These are phyloP conservation scores for Vicugna pacos DNA, from an alignment of 2,113 vertebrate species.

Conservation along the genomic window DNA sequence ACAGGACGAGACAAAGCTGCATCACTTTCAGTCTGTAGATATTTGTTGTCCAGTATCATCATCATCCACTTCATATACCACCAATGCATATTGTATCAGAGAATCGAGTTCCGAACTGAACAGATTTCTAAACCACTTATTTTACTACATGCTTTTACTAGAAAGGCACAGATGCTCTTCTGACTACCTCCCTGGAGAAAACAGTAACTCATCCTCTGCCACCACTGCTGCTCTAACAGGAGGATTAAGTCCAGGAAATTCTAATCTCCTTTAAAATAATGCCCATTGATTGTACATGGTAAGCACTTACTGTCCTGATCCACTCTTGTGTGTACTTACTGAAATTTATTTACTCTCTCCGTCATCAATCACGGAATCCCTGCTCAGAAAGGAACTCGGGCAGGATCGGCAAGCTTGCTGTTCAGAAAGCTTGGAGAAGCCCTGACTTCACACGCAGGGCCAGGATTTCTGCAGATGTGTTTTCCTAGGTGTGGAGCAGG, in stretches of 20 bases:
- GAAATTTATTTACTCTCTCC: conserved; percentile 79
- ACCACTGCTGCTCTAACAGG: not conserved
- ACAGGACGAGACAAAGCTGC: not conserved
- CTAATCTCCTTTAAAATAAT: conserved; percentile 84
- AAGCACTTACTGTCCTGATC: conserved; percentile 79
- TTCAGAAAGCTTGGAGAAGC: conserved; percentile 1
- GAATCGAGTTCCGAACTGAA: conserved; percentile 55
- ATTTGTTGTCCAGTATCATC: not conserved
- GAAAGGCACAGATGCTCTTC: conserved; percentile 60
- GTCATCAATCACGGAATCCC: conserved; percentile 69
- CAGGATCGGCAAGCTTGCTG: not conserved
- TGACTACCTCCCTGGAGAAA: conserved; percentile 69
- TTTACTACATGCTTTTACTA: conserved; percentile 60
- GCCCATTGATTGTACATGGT: conserved; percentile 79
- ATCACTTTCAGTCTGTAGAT: not conserved
- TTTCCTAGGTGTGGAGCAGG: not conserved
- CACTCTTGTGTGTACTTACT: conserved; percentile 75
- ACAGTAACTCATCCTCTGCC: conserved; percentile 73
- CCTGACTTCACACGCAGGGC: not conserved
- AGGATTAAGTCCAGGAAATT: conserved; percentile 80
- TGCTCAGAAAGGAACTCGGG: conserved; percentile 55
- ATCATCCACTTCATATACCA: not conserved
- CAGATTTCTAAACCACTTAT: conserved; percentile 56
- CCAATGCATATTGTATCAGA: not conserved
- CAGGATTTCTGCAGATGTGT: not conserved